Conservation (phyloP, 2,113 vertebrate genomes). For the Jaculus jaculus region DNA sequence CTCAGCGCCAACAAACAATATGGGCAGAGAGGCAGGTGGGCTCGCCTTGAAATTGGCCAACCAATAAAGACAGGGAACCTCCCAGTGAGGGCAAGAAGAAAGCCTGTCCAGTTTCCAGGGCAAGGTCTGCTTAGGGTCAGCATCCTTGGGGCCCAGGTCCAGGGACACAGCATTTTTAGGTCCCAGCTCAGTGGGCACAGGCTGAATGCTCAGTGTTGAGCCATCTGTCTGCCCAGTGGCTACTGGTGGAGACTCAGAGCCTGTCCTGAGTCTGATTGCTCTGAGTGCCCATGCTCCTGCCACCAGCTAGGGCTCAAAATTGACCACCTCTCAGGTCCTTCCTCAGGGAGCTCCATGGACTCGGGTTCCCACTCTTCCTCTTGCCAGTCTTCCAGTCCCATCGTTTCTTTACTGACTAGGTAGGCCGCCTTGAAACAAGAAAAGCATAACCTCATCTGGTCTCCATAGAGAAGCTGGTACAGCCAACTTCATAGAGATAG, state of each 20-base stretch:
- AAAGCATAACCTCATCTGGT: conserved; percentile 23
- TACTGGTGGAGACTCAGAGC: fast-evolving
- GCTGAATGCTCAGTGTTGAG: not conserved
- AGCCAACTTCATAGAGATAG: not conserved
- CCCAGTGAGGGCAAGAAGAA: conserved; percentile 25
- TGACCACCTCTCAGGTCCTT: not conserved
- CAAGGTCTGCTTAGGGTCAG: conserved; percentile 57
- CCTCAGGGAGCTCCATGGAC: not conserved
- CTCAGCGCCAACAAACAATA: conserved; percentile 49
- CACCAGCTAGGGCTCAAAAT: too few species aligned
- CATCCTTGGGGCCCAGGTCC: not conserved
- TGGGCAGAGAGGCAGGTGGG: not conserved
- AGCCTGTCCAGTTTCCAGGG: conserved; percentile 38
- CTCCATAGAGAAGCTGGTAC: conserved; percentile 20
- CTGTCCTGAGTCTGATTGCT: fast-evolving
- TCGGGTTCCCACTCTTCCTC: not conserved
- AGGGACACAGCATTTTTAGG: not conserved
- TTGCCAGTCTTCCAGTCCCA: conserved; percentile 4
- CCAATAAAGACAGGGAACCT: not conserved
- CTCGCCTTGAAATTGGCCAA: not conserved
- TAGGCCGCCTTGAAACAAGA: conserved; percentile 46
- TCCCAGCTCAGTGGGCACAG: conserved; percentile 14
- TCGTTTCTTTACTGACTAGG: not conserved
- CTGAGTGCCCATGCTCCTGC: not conserved
- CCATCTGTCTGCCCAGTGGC: not conserved